Evolutionary conservation across 2,113 vertebrate species (phyloP).

Genomic region (Cyanistes caeruleus): DNA sequence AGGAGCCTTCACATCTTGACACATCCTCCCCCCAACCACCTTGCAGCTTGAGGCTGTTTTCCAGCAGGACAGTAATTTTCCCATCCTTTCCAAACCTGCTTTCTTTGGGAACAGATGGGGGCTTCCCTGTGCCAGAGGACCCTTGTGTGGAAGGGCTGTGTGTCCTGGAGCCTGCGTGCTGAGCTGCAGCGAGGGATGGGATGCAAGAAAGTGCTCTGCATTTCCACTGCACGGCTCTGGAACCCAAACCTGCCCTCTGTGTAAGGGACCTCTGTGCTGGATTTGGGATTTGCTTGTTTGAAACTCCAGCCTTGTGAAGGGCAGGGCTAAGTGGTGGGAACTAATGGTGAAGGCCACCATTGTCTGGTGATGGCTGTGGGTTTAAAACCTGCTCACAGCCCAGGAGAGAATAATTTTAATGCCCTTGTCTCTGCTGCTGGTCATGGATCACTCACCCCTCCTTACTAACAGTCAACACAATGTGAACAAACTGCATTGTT

Average conservation of each 20-base stretch:
- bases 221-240: not conserved
- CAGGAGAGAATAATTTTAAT: not conserved
- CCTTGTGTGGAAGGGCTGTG: not conserved
- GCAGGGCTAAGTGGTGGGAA: not conserved
- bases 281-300: not conserved
- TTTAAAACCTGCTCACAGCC: not conserved
- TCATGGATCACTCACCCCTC: not conserved
- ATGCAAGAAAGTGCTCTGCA: not conserved
- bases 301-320: not conserved
- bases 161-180: not conserved
- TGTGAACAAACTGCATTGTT: not conserved
- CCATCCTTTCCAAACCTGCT: not conserved
- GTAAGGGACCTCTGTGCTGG: not conserved
- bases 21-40: not conserved
- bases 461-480: not conserved
- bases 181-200: not conserved
- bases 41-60: fast-evolving
- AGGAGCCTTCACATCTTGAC: not conserved
- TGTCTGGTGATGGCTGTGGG: not conserved
- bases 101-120: not conserved
- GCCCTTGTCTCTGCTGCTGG: not conserved
- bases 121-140: not conserved
- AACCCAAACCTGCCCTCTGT: not conserved
- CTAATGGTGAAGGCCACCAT: not conserved
- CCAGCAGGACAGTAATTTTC: not conserved